A percentile compares a stretch with the other conserved stretches of the same genome.
phyloP scores from a whole-genome alignment of 1,140 invertebrate species.

The Augochlora pura region DNA sequence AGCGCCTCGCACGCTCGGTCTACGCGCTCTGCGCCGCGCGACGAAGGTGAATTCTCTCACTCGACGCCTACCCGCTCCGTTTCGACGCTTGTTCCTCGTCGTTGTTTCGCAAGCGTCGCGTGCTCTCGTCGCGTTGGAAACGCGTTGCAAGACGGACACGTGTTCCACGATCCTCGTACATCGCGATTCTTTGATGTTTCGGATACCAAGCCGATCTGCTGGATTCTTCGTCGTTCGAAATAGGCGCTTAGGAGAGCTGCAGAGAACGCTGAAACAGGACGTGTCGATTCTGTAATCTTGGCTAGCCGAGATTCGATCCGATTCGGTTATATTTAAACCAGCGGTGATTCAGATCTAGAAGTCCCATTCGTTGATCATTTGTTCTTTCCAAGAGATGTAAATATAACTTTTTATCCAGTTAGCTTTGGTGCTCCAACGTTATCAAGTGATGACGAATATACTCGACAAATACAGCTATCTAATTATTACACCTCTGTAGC shows the following conservation, averaged over 20 bases:
- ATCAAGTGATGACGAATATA: no score
- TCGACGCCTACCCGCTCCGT: background rate
- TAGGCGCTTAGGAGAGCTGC: background rate
- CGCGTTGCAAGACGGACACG: constrained; percentile 37
- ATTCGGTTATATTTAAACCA: background rate
- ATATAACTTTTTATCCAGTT: no score
- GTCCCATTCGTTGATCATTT: no score
- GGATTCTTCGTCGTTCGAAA: background rate
- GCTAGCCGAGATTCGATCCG: background rate
- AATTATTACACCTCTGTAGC: no score
- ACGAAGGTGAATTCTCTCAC: background rate
- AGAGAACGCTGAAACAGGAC: background rate
- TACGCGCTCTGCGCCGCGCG: constrained; percentile 17
- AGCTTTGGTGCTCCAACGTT: no score
- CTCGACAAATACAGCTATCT: no score
- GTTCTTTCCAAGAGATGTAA: no score
- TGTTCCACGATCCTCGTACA: constrained; percentile 35
- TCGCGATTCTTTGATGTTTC: constrained; percentile 31
- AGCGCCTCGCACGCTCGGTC: constrained; percentile 70
- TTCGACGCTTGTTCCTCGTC: background rate
- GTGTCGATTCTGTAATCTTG: background rate
- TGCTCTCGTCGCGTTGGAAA: constrained; percentile 11
- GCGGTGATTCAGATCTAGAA: no score
- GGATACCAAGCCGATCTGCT: background rate
- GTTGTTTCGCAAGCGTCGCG: background rate